Conservation (phyloP, 30 jellyfish, hydroid and myxozoan species). For the Aurelia aurita complex sp. Pacific region DNA sequence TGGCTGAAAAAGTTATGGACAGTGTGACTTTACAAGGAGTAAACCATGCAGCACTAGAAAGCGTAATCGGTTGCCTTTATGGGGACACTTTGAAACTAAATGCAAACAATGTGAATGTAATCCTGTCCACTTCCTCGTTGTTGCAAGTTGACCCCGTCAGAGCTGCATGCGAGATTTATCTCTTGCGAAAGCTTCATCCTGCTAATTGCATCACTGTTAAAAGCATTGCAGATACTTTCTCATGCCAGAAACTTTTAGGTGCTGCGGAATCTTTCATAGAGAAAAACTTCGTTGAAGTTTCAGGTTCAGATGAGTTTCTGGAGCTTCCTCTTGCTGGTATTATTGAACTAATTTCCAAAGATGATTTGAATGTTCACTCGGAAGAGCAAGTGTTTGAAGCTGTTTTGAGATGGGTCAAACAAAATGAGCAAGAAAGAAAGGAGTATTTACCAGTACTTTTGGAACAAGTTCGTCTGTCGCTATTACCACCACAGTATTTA, state of each 20-base stretch:
- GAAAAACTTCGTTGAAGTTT: constrained; percentile 93
- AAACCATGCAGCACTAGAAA: constrained; percentile 66
- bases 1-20: constrained; percentile 84
- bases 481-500: constrained; percentile 94
- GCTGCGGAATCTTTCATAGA: constrained; percentile 98
- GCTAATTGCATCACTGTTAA: constrained; percentile 95
- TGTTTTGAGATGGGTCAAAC: constrained; percentile 89
- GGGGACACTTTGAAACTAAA: constrained; percentile 75
- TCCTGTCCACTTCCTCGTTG: constrained; percentile 91
- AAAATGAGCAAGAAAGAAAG: constrained; percentile 66
- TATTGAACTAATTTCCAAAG: constrained; percentile 73
- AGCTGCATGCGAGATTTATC: constrained; percentile 88
- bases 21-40: constrained; percentile 75
- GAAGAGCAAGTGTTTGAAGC: constrained; percentile 99
- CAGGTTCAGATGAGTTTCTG: constrained; percentile 85
- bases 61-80: constrained; percentile 77
- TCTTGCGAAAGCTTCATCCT: constrained; percentile 91
- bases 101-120: constrained; percentile 75
- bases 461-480: constrained; percentile 88
- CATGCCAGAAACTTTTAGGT: constrained; percentile 73
- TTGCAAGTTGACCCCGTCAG: constrained; percentile 88
- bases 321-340: constrained; percentile 79
- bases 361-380: constrained; percentile 93
- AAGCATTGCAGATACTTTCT: constrained; percentile 85
- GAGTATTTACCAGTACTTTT: constrained; percentile 64